Evolutionary conservation across 2,113 vertebrate genomes (phyloP).

Genomic region (Microtus ochrogaster): DNA sequence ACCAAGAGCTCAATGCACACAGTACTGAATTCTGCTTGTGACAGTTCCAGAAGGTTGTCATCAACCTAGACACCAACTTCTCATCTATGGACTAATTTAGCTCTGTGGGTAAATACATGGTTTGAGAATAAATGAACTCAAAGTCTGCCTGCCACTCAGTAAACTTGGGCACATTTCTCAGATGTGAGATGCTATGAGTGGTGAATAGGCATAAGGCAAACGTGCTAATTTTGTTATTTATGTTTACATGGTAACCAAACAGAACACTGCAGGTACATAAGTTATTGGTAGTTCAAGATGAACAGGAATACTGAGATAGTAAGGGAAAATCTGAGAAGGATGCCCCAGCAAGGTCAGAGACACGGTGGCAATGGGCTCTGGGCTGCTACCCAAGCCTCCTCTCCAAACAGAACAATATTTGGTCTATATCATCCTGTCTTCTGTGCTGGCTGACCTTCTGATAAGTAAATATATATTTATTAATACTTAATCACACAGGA

Average conservation of each 20-base stretch:
- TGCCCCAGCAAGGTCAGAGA: background rate
- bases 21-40: background rate
- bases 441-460: background rate
- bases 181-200: background rate
- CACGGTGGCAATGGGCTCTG: background rate
- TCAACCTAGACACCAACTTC: constrained; percentile 35
- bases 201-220: background rate
- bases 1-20: background rate
- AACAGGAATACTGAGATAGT: background rate
- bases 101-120: background rate
- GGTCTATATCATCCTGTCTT: background rate
- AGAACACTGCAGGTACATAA: background rate
- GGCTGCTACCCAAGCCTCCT: background rate
- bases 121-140: background rate
- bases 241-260: background rate
- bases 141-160: background rate
- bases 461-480: background rate
- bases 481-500: background rate
- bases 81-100: constrained; percentile 25
- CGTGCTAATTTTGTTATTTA: background rate
- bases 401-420: background rate
- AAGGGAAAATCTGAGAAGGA: background rate
- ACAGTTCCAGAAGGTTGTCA: background rate
- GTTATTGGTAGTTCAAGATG: background rate
- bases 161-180: background rate